phyloP scores from a whole-genome alignment of 2,797 vertebrate species.

The Hypotaenidia okinawae region DNA sequence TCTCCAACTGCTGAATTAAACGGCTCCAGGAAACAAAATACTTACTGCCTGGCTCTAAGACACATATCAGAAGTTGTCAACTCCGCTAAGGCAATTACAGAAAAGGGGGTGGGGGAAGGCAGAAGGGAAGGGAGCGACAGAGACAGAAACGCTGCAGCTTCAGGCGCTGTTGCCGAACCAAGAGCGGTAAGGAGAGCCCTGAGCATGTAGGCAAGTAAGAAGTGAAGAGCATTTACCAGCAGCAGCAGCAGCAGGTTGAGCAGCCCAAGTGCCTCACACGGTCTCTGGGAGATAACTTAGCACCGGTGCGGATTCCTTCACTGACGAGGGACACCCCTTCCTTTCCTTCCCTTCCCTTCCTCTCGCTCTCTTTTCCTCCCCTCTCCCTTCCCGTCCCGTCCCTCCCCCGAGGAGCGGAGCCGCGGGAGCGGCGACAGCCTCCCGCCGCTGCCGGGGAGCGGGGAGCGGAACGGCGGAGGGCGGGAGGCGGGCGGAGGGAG shows the following conservation, averaged over 20 bases:
- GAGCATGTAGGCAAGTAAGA: constrained; percentile 68
- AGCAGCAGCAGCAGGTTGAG: constrained; percentile 74
- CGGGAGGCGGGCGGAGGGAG: not conserved
- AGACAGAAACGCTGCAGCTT: not conserved
- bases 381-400: constrained; percentile 43
- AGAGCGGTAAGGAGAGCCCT: constrained; percentile 49
- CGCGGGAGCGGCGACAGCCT: constrained; percentile 59
- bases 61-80: constrained; percentile 73
- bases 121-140: not conserved
- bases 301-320: constrained; percentile 78
- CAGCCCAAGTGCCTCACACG: constrained; percentile 76
- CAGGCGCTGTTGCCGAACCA: constrained; percentile 42
- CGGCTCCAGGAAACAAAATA: constrained; percentile 43
- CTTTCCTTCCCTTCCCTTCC: not conserved
- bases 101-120: not conserved
- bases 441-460: not conserved
- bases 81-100: constrained; percentile 37
- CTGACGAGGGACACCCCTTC: constrained; percentile 55
- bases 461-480: not conserved
- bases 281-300: constrained; percentile 78
- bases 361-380: not conserved
- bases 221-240: constrained; percentile 79
- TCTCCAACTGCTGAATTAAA: constrained; percentile 73
- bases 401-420: constrained; percentile 68
- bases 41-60: not conserved